Conservation (phyloP, 2,888 invertebrate species). For the Cephus rjabovi region DNA sequence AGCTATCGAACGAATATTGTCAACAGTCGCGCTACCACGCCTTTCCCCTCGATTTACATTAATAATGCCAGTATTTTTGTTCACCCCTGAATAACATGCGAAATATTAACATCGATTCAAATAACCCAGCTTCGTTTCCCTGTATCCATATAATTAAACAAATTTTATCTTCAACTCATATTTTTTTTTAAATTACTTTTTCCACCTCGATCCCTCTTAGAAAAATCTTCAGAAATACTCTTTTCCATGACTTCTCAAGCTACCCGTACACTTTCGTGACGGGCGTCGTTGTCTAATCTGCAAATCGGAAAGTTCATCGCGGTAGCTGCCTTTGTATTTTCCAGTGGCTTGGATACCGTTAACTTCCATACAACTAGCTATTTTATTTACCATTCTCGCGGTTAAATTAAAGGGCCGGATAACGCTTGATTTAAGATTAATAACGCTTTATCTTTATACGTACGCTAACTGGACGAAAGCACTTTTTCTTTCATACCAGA, state of each 20-base stretch:
- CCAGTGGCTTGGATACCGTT: neutral
- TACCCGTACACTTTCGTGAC: neutral
- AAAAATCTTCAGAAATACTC: neutral
- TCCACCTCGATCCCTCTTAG: neutral
- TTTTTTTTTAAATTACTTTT: neutral
- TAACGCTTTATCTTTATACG: constrained; percentile 19
- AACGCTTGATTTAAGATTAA: constrained; percentile 34
- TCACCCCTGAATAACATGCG: neutral
- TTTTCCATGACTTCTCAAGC: neutral
- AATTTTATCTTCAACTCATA: neutral
- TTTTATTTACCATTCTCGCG: neutral
- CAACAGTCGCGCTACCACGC: neutral
- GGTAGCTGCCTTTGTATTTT: neutral
- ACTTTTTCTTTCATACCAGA: constrained; percentile 13
- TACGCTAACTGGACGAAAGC: neutral
- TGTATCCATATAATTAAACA: neutral
- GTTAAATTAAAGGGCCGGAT: constrained; percentile 28
- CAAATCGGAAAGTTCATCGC: neutral
- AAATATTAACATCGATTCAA: neutral
- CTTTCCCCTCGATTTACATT: neutral
- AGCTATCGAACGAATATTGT: neutral
- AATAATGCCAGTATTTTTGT: neutral
- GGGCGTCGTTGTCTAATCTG: neutral
- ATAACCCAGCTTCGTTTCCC: neutral
- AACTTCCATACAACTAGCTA: neutral